phyloP scores from a whole-genome alignment of 2,888 invertebrate species.

The Rugalucina vietnamica region DNA sequence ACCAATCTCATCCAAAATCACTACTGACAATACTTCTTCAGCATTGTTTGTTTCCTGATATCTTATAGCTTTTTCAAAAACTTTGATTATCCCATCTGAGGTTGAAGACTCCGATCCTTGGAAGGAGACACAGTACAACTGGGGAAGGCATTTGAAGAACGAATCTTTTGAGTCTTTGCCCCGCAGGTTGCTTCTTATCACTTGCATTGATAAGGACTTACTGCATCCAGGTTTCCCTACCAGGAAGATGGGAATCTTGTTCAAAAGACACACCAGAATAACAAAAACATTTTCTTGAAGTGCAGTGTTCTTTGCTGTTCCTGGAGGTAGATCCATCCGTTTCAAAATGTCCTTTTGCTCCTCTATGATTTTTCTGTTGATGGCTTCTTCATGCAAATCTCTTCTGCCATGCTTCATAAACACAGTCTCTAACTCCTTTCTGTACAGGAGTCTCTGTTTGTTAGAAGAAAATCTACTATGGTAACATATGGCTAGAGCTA shows the following conservation, averaged over 20 bases:
- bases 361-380: constrained; percentile 51
- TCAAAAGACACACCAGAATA: constrained; percentile 69
- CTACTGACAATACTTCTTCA: constrained; percentile 68
- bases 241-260: constrained; percentile 70
- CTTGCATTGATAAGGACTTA: constrained; percentile 72
- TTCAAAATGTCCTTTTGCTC: constrained; percentile 66
- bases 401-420: constrained; percentile 12
- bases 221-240: constrained; percentile 76
- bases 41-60: constrained; percentile 62
- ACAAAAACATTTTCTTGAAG: constrained; percentile 74
- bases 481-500: constrained; percentile 61
- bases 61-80: constrained; percentile 71
- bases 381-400: constrained; percentile 14
- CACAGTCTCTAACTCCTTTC: constrained; percentile 23
- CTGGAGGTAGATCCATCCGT: constrained; percentile 68
- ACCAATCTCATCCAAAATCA: constrained; percentile 77
- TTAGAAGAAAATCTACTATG: constrained; percentile 57
- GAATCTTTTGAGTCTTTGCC: constrained; percentile 69
- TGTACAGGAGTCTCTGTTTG: constrained; percentile 38
- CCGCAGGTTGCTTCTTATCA: constrained; percentile 69
- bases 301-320: constrained; percentile 71
- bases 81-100: constrained; percentile 74
- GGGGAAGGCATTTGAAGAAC: constrained; percentile 65
- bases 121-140: constrained; percentile 69
- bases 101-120: constrained; percentile 75